Base-by-base conservation (phyloP, 1,140 invertebrate species). In the Bombus waltoni region DNA sequence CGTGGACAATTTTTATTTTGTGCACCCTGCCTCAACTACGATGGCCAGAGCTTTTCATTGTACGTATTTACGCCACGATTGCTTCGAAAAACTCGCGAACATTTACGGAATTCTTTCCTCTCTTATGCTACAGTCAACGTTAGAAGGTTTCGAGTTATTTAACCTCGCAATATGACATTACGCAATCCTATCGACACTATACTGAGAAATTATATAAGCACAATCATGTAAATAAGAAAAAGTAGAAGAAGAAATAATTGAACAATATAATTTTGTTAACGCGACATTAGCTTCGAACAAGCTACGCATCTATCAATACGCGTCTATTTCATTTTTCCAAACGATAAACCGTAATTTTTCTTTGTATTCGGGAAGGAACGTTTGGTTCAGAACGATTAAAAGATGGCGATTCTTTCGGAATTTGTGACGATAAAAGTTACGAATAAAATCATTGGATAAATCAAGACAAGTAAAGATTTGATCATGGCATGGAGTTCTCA, bases 1-100 rank as follows among this genome's bases (percentile, higher is more conserved):
- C 35, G 84, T 70, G 35, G 32, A 35, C 66, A 35, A 68, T 89
- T 78, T 91, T 91, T 87, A 82, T 91, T 68, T 77, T 65, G 65
- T 65, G 68, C 75, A 44, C 59, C 88, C 72, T 62, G 47, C 18
- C 18, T 35, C 28, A 70, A 57, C 76, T 62, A 73, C 53, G 13
- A 15, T 72, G 74, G 68, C 59, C 42, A 62, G 53, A 62, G 53
- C 79, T 89, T 87, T 89, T 83, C 73, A 78, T 81, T 72, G 72
- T 76, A 66, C 44, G 22, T 42, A 78, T 74, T 42, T 57, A 83
- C 72, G 82, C 79, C 83, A 83, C 83, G 90, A 90, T 91, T 28
- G 42, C 40, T 15, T 59, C 32, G 18, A 75, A 75, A 75, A 75
- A 25, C 73, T 47, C 32, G 32, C 38, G 13, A 22, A 6, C 28